Conservation (phyloP, 2,888 invertebrate species). For the Drosophila incognita region DNA sequence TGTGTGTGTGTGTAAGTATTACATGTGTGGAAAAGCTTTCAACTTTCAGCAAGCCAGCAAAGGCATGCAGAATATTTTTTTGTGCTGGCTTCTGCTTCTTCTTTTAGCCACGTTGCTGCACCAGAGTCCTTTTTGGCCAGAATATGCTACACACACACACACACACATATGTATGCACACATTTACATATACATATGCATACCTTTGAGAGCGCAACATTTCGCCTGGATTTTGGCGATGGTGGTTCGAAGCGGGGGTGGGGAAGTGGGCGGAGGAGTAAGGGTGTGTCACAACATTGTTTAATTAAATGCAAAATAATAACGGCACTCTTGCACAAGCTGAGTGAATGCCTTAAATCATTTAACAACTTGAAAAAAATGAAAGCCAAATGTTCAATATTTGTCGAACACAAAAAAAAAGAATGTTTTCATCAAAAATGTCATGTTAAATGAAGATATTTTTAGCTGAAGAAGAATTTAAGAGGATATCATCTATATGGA, state of each 20-base stretch:
- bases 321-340: slow-evolving; percentile 6
- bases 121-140: slow-evolving; percentile 20
- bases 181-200: slow-evolving; percentile 17
- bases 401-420: fast-evolving
- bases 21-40: slow-evolving; percentile 48
- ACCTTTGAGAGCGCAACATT: slow-evolving; percentile 43
- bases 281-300: slow-evolving; percentile 61
- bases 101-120: slow-evolving; percentile 22
- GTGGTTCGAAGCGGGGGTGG: background rate
- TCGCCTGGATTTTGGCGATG: background rate
- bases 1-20: background rate
- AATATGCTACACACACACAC: slow-evolving; percentile 4
- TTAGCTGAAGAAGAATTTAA: background rate
- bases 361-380: slow-evolving; percentile 24
- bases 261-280: background rate
- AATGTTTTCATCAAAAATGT: background rate
- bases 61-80: slow-evolving; percentile 34
- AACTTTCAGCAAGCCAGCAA: slow-evolving; percentile 45
- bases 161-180: slow-evolving; percentile 5
- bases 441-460: background rate
- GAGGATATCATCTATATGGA: background rate
- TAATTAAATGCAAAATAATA: slow-evolving; percentile 66
- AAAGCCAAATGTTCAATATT: background rate
- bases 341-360: slow-evolving; percentile 46
- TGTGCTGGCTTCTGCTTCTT: slow-evolving; percentile 1